phyloP scores from a whole-genome alignment of 2,113 vertebrate genomes.

The Sceloporus undulatus region DNA sequence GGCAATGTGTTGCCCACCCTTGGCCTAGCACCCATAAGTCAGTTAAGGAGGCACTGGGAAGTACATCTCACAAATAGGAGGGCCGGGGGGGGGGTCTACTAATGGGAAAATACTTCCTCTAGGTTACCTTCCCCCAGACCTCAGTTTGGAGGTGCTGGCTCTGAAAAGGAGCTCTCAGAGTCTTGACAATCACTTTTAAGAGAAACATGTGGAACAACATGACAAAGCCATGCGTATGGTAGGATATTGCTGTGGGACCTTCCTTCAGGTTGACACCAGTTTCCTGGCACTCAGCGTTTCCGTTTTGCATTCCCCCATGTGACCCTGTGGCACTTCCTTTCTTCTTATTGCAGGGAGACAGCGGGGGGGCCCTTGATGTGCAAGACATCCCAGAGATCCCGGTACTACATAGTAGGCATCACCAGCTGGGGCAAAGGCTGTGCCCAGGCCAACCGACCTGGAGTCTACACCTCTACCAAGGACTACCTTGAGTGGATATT shows the following conservation, averaged over 20 bases:
- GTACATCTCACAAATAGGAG: too few relatives aligned
- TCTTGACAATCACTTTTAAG: too few relatives aligned
- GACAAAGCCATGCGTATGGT: too few relatives aligned
- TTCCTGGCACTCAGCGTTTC: not conserved
- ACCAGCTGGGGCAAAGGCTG: constrained; percentile 82
- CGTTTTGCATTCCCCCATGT: not conserved
- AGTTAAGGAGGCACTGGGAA: too few relatives aligned
- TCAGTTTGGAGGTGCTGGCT: too few relatives aligned
- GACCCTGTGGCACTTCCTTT: not conserved
- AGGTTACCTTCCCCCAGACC: too few relatives aligned
- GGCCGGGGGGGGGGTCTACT: too few relatives aligned
- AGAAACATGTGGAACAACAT: not conserved
- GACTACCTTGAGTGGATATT: constrained; percentile 70
- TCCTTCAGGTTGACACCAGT: not conserved
- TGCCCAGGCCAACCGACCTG: constrained; percentile 74
- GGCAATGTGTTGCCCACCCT: too few relatives aligned
- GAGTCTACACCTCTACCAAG: constrained; percentile 78
- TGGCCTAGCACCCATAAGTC: too few relatives aligned
- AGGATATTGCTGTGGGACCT: not conserved
- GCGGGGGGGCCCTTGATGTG: constrained; percentile 87
- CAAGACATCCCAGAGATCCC: constrained; percentile 62
- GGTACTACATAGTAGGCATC: constrained; percentile 79
- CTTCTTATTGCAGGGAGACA: constrained; percentile 74
- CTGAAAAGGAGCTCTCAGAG: too few relatives aligned
- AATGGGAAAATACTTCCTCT: too few relatives aligned